Base-by-base conservation (phyloP, 2,113 vertebrate species). In the Galbula dea region DNA sequence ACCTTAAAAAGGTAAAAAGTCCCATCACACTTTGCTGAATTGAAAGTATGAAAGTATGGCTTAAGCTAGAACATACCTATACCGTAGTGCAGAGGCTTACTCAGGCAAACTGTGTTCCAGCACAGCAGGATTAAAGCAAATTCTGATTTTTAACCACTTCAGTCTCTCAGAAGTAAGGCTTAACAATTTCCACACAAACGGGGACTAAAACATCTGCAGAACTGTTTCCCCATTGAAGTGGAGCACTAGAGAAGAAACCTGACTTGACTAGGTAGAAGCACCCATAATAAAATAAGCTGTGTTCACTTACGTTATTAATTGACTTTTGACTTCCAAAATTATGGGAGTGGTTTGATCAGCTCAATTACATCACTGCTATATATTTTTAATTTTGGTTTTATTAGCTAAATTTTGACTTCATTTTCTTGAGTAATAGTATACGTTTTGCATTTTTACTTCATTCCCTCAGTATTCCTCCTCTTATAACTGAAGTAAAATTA, bases 381-480 rank as follows among this genome's bases (percentile, higher is more conserved):
- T 76, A 80, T 59, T 58, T 24, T 0, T 45, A 11, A 74, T 75
- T 43, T 11, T 22, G 65, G 75, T 77, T 54, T 57, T 36, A 61
- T 66, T 83, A 86, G 0, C 5, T 3, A 12, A 37, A 13, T 62
- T 77, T 59, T 48, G 0, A 54, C 12, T 89, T 77, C 0, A 27
- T 86, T 83, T 88, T 65, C n/a, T 74, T 54, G 3, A 83, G 39
- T 46, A 30, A 67, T 46, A 32, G 9, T 36, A 62, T 1, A 48
- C 22, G 4, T 3, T 71, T 69, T 66, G 15, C 54, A 24, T 54
- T 80, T 90, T 73, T 84, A 39, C 11, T 86, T 66, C 5, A 32
- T 49, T 83, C 5, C 4, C 6, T 83, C 37, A 49, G 13, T 73
- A 39, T 1, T 1, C 1, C 0, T 62, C 7, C 20, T 49, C 9